Evolutionary conservation across 2,888 invertebrate genomes (phyloP).

Genomic region (Drosophila phalerata): DNA sequence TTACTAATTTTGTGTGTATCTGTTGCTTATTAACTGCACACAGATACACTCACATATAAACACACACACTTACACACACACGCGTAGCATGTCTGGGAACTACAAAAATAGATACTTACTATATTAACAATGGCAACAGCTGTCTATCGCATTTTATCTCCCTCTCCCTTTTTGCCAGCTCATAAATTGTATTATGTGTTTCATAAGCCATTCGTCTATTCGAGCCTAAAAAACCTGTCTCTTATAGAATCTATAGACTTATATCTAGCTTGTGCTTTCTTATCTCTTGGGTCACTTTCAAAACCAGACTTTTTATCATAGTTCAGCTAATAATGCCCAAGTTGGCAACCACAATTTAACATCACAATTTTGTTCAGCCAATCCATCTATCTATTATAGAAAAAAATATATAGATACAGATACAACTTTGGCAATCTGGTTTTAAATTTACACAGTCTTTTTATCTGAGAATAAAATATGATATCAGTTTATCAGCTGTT

Average conservation of each 20-base stretch:
- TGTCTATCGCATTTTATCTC: conserved; percentile 7
- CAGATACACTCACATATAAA: conserved; percentile 15
- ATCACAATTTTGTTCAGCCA: conserved; percentile 1
- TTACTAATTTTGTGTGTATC: conserved; percentile 45
- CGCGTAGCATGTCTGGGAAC: conserved; percentile 10
- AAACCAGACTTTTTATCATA: conserved; percentile 31
- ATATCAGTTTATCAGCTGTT: conserved; percentile 10
- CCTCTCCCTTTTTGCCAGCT: neutral
- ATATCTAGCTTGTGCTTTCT: conserved; percentile 4
- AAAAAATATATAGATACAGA: too few species aligned
- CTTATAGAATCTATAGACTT: conserved; percentile 18
- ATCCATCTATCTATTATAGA: neutral
- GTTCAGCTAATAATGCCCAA: conserved; percentile 13
- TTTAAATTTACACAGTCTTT: conserved; percentile 3
- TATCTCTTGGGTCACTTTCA: conserved; percentile 18
- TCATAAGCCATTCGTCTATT: conserved; percentile 15
- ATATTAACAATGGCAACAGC: conserved; percentile 37
- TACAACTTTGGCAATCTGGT: conserved; percentile 10
- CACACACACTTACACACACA: conserved; percentile 9
- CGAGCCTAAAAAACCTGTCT: conserved; percentile 28
- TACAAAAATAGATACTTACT: conserved; percentile 34
- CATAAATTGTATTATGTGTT: conserved; percentile 19
- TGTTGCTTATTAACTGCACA: conserved; percentile 49
- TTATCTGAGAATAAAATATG: conserved; percentile 2
- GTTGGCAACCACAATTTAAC: conserved; percentile 1